Evolutionary conservation across 2,113 vertebrate genomes (phyloP).

Genomic region (Pollimyrus isidori): DNA sequence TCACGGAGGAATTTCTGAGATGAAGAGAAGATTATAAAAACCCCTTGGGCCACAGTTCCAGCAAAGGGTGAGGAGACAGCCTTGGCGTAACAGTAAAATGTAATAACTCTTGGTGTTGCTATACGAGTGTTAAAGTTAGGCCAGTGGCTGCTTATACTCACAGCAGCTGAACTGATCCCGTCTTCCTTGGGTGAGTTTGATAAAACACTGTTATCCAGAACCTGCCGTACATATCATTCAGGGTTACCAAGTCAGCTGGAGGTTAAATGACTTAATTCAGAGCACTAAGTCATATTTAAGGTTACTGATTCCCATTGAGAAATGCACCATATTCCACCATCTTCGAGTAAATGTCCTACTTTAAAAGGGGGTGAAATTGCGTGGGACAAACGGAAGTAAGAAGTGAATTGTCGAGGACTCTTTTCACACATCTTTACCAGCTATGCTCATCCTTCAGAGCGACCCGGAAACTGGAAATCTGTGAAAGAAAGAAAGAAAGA

Average conservation of each 20-base stretch:
- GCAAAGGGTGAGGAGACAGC: neutral
- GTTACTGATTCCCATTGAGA: neutral
- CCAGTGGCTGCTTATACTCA: neutral
- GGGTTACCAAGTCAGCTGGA: neutral
- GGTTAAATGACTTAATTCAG: neutral
- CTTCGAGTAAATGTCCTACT: neutral
- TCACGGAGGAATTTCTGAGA: neutral
- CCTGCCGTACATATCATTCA: neutral
- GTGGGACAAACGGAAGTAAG: neutral
- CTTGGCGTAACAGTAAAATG: neutral
- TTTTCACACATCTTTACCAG: neutral
- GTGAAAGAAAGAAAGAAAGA: neutral
- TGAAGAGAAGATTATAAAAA: neutral
- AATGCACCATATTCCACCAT: neutral
- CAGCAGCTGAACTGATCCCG: neutral
- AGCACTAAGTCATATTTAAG: neutral
- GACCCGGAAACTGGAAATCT: neutral
- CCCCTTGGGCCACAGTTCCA: neutral
- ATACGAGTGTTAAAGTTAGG: neutral
- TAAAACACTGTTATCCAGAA: neutral
- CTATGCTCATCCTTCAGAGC: neutral
- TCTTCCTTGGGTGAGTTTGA: neutral
- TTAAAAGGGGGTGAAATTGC: neutral
- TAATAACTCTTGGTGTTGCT: neutral
- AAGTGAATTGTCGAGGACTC: neutral